Conservation (phyloP, 1,140 invertebrate genomes). For the Tetramorium parvispinum region DNA sequence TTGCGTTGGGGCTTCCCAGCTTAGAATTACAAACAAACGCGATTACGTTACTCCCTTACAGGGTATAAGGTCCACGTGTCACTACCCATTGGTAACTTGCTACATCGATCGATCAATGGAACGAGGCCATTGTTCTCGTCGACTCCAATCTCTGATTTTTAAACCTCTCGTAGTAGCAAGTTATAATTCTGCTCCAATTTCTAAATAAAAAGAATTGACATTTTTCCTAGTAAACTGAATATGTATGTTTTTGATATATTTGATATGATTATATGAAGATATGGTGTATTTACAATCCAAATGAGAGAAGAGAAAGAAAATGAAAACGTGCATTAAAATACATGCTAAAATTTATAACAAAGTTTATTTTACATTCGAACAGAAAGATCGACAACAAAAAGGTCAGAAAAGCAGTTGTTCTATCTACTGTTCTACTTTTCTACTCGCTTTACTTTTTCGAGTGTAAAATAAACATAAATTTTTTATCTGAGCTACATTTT, state of each 20-base stretch:
- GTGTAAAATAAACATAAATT: neutral
- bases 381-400: neutral
- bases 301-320: neutral
- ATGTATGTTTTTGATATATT: neutral
- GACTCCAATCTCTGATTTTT: slow-evolving; percentile 27
- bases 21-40: slow-evolving; percentile 82
- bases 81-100: slow-evolving; percentile 13
- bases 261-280: too few relatives aligned
- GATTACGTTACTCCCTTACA: slow-evolving; percentile 75
- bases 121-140: neutral
- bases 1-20: slow-evolving; percentile 76
- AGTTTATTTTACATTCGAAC: neutral
- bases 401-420: neutral
- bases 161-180: neutral
- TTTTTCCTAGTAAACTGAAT: neutral
- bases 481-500: neutral
- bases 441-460: neutral
- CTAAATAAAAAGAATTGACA: neutral
- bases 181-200: neutral
- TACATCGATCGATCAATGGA: slow-evolving; percentile 62
- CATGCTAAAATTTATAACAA: neutral
- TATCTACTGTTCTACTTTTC: neutral
- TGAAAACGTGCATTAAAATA: neutral
- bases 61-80: slow-evolving; percentile 50
- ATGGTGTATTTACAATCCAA: neutral